Percentiles rank a stretch among this genome's conserved stretches.
Conservation (phyloP, 1,140 invertebrate genomes). For the Pentalonia nigronervosa region DNA sequence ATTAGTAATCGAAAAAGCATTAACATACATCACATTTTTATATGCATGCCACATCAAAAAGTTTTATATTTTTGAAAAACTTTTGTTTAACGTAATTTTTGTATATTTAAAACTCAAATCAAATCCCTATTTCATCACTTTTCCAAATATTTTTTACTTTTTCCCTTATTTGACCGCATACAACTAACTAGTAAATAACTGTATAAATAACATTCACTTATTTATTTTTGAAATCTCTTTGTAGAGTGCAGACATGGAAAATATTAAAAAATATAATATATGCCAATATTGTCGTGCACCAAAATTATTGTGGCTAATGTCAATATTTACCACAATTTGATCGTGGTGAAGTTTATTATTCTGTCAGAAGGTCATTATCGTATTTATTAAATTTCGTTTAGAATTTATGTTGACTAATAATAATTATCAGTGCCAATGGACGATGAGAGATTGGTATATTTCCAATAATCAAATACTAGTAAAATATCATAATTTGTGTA, state of each 20-base stretch:
- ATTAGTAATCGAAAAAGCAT: not conserved
- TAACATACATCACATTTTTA: not conserved
- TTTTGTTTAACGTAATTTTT: not conserved
- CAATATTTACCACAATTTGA: not conserved
- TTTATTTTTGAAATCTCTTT: not conserved
- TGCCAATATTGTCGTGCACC: not conserved
- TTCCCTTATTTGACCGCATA: not conserved
- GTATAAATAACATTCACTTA: not conserved
- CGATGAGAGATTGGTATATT: not conserved
- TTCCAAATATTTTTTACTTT: not conserved
- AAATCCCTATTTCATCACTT: not conserved
- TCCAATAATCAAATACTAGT: not conserved
- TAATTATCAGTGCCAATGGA: not conserved
- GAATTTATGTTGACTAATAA: not conserved
- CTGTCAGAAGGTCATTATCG: slow-evolving; percentile 30
- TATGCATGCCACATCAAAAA: not conserved
- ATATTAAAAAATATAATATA: slow-evolving; percentile 31
- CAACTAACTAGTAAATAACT: not conserved
- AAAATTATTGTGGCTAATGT: not conserved
- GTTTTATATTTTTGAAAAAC: not conserved
- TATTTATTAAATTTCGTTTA: not conserved
- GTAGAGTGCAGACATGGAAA: not conserved
- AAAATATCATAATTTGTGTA: not conserved
- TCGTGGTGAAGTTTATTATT: not conserved
- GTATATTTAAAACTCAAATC: not conserved